Evolutionary conservation across 2,888 invertebrate genomes (phyloP), one percentile per base, ranked within the genome.

Genomic region (Papilio demoleus): DNA sequence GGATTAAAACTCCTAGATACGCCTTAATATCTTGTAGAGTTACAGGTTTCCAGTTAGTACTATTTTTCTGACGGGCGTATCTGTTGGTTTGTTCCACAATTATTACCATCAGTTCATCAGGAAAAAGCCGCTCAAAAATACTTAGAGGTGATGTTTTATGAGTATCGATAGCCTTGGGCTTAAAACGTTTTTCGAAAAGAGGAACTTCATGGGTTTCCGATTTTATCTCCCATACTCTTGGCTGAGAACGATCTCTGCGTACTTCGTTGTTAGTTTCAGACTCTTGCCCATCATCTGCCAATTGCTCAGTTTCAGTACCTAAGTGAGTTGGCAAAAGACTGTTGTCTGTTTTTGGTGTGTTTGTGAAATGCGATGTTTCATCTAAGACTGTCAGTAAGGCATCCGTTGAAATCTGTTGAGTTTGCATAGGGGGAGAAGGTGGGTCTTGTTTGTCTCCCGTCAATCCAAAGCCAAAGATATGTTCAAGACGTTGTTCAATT

Each of bases 1-100:
- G 63, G 8, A 79, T 77, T 24, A 80, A 70, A 69, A 81, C 63
- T 68, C 80, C 79, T 67, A 81, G 68, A 72, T 75, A 78, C 5
- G 65, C 64, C 22, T 45, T 76, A 0, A 81, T 75, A 45, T 78
- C 78, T 67, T 75, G 50, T 67, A 65, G 62, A 70, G 71, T 73
- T 31, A 76, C 74, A 63, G 73, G 73, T 70, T 31, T 72, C 75
- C 74, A 80, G 63, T 77, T 72, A 45, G 66, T 63, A 42, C 75
- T 74, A 60, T 76, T 73, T 75, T 76, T 77, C 58, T 77, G 34
- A 34, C 34, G 34, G 34, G 34, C 34, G 34, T 34, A 34, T 34
- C 34, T 5, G 34, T 34, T 34, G 34, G 8, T 34, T 34, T 5
- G 8, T 34, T 9, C 9, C 34, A 34, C 34, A 34, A 34, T 34